These are phyloP conservation scores for Drosophila novamexicana DNA, from an alignment of 1,140 invertebrate genomes.

Conservation along the genomic window DNA sequence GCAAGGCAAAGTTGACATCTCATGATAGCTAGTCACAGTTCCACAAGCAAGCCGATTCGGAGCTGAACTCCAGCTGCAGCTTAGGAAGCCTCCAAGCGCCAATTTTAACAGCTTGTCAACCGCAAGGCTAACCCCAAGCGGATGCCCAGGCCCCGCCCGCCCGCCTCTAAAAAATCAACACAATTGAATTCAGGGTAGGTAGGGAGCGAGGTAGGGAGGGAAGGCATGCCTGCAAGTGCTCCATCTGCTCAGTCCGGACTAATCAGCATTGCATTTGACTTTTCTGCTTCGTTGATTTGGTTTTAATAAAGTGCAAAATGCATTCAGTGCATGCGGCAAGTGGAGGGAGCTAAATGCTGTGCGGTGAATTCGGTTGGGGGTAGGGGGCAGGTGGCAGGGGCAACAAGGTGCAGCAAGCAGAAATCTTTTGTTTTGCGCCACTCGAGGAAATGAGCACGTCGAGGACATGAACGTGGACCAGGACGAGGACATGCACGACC, in stretches of 20 bases:
- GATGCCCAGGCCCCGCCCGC: background rate
- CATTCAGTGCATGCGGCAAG: constrained; percentile 25
- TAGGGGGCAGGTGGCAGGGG: background rate
- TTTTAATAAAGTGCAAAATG: constrained; percentile 80
- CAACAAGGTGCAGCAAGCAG: constrained; percentile 57
- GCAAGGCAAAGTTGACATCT: no score
- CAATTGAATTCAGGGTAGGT: background rate
- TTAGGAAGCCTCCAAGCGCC: constrained; percentile 46
- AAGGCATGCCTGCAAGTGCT: no score
- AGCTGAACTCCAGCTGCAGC: background rate
- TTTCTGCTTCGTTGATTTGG: constrained; percentile 77
- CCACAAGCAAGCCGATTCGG: background rate
- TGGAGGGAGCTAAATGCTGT: background rate
- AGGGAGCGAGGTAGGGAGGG: no score
- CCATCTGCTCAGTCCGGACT: constrained; percentile 10
- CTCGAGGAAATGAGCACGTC: constrained; percentile 75
- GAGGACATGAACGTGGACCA: constrained; percentile 14
- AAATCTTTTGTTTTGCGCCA: constrained; percentile 76
- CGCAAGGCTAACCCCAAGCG: constrained; percentile 44
- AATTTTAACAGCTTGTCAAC: constrained; percentile 69
- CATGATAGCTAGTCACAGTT: no score
- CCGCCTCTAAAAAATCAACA: background rate
- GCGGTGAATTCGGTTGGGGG: background rate
- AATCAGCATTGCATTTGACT: constrained; percentile 78
- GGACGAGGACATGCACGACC: constrained; percentile 18